These are phyloP conservation scores for Orycteropus afer DNA, from an alignment of 2,113 vertebrate species.

Conservation along the genomic window DNA sequence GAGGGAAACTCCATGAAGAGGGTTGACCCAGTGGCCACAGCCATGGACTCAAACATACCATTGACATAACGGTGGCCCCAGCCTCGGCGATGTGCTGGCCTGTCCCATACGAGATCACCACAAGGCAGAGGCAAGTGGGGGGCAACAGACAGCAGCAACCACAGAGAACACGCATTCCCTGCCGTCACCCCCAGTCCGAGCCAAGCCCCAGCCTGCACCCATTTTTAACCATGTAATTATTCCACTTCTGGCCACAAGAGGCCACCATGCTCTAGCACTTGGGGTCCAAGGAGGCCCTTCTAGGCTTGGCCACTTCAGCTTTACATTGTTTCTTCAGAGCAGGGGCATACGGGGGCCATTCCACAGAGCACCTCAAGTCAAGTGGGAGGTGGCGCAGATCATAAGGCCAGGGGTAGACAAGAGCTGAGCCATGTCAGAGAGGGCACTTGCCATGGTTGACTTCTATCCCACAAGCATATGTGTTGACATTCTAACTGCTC, in stretches of 20 bases:
- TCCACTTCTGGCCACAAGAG: conserved; percentile 68
- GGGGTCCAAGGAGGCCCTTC: not conserved
- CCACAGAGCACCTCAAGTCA: accelerated
- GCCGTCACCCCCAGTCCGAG: not conserved
- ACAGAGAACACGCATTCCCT: accelerated
- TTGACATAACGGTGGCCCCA: no score
- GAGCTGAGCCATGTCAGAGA: not conserved
- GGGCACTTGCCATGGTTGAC: not conserved
- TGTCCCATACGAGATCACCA: no score
- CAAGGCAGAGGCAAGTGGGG: no score
- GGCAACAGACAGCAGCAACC: no score
- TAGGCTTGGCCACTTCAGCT: not conserved
- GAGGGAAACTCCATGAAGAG: no score
- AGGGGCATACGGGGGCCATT: not conserved
- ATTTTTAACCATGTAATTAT: not conserved
- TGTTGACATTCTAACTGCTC: no score
- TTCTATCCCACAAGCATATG: no score
- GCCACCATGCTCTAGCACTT: conserved; percentile 30
- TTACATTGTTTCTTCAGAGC: not conserved
- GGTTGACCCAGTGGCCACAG: no score
- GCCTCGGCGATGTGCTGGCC: not conserved
- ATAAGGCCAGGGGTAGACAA: not conserved
- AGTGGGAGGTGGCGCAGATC: accelerated
- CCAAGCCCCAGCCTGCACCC: accelerated
- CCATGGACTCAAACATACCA: no score